phyloP scores from a whole-genome alignment of 2,888 invertebrate species.

The Alloplasta piceator region DNA sequence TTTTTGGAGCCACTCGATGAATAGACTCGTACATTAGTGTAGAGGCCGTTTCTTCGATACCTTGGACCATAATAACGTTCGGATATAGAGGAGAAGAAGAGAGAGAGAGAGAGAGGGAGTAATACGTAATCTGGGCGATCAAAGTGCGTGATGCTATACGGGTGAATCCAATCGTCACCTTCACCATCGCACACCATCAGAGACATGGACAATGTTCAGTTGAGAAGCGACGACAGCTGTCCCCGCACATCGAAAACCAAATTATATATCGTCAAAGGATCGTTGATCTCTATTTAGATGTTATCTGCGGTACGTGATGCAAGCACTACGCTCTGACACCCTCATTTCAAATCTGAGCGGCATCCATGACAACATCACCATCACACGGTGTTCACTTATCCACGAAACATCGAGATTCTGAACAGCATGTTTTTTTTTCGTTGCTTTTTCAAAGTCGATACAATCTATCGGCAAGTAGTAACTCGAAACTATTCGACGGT shows the following conservation, averaged over 20 bases:
- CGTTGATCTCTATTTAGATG: slow-evolving; percentile 82
- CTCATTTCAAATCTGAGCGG: slow-evolving; percentile 47
- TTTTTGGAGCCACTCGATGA: slow-evolving; percentile 56
- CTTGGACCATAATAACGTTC: slow-evolving; percentile 21
- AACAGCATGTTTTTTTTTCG: background rate
- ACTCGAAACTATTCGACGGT: slow-evolving; percentile 21
- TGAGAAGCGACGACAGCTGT: slow-evolving; percentile 79
- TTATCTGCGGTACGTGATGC: slow-evolving; percentile 76
- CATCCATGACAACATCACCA: slow-evolving; percentile 47
- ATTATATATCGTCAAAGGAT: slow-evolving; percentile 82
- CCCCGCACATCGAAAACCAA: slow-evolving; percentile 81
- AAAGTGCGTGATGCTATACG: slow-evolving; percentile 73
- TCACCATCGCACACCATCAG: slow-evolving; percentile 26
- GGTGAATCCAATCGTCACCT: slow-evolving; percentile 71
- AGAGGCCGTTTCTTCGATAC: background rate
- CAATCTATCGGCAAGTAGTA: slow-evolving; percentile 28
- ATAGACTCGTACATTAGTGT: slow-evolving; percentile 20
- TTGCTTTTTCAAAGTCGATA: slow-evolving; percentile 33
- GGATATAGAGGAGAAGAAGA: slow-evolving; percentile 35
- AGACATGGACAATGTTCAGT: slow-evolving; percentile 39
- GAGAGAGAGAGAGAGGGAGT: slow-evolving; percentile 69
- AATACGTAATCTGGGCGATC: slow-evolving; percentile 77
- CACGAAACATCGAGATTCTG: slow-evolving; percentile 38
- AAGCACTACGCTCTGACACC: slow-evolving; percentile 59
- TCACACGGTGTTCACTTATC: slow-evolving; percentile 36